These are phyloP conservation scores for Urocolius indicus DNA, from an alignment of 2,113 vertebrate genomes.

Conservation along the genomic window DNA sequence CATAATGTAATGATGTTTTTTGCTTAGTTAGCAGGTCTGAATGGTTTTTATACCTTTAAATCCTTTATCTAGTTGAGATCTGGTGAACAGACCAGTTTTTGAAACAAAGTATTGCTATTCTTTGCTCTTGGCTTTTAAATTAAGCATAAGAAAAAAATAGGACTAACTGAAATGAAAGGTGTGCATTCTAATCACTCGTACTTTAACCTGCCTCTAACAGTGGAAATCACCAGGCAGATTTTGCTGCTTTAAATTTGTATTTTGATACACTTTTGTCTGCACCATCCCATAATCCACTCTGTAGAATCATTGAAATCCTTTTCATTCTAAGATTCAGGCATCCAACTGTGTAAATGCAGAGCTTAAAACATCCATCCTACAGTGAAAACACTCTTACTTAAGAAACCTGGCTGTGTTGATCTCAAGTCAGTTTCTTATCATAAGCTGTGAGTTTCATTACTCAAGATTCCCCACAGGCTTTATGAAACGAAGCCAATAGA, in stretches of 20 bases:
- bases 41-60: background rate
- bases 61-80: background rate
- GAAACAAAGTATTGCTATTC: background rate
- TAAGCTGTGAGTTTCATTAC: background rate
- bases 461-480: background rate
- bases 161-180: background rate
- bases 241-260: background rate
- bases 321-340: background rate
- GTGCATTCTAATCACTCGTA: background rate
- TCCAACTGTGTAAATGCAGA: background rate
- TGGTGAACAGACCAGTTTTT: background rate
- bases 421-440: background rate
- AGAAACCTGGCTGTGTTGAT: background rate
- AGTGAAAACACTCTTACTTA: background rate
- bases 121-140: background rate
- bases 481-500: background rate
- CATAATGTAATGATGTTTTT: fast-evolving
- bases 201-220: background rate
- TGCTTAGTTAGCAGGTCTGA: background rate
- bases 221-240: background rate
- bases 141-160: background rate
- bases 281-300: background rate
- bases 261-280: background rate
- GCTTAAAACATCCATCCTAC: background rate
- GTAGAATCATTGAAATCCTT: background rate